Base-by-base conservation (phyloP, 2,797 vertebrate genomes). In the Chelidonichthys spinosus region DNA sequence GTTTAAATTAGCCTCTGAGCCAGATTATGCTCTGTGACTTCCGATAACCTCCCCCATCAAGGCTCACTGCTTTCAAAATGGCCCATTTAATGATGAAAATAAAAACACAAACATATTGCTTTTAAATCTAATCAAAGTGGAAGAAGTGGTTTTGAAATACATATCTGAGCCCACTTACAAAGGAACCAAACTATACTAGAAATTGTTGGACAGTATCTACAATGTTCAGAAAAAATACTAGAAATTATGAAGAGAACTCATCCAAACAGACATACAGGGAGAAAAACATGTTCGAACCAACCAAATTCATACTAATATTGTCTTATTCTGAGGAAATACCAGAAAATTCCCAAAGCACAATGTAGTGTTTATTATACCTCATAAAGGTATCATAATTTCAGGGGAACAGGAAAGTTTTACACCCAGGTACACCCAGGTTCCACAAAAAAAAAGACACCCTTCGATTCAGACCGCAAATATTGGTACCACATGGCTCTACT, bases 1-100 rank as follows among this genome's bases (percentile, higher is more conserved):
- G 83, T 88, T 91, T 87, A 90, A 91, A 93, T 93, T 93, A 93
- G 87, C 81, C 52, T 82, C 83, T 18, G 68, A 89, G 64, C 63
- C 84, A 92, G 92, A 87, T 92, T 89, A 90, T 40, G 6, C 76
- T 83, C 74, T 73, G 81, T 92, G 89, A 92, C 85, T 92, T 90
- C 87, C 79, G 73, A 75, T 84, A 82, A 84, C 80, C 68, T 75
- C 81, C 74, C 78, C 78, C 77, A 69, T 77, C 75, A 84, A 69
- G 83, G 70, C 68, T 85, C 65, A 52, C 2, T 76, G 69, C 69
- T 80, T 63, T 59, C 71, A 54, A 70, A 82, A 87, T 83, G 77
- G 67, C 65, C 54, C 43, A 78, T 82, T 86, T 69, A 62, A 83
- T 76, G 4, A 71, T 76, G 77, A 68, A 49, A 58, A 77, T 79